Percentiles rank a stretch among this genome's conserved stretches.
These are phyloP conservation scores for Delichon dasypus DNA, from an alignment of 2,797 vertebrate species.

Conservation along the genomic window DNA sequence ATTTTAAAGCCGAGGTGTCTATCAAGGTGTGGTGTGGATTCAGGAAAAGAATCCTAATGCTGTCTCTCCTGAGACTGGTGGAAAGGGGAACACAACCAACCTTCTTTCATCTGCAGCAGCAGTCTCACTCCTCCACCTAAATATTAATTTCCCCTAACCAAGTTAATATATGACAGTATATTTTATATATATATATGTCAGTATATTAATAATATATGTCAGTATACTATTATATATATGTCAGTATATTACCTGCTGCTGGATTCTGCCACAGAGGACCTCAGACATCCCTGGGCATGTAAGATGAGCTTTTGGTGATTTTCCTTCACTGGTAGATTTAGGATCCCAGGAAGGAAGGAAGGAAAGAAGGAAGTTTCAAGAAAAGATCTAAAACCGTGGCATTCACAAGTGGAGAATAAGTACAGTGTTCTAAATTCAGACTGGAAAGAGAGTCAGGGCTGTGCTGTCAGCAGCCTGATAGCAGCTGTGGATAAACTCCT, in stretches of 20 bases:
- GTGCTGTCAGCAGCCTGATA: not conserved
- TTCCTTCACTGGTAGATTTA: not conserved
- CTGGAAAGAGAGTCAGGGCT: not conserved
- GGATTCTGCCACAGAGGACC: not conserved
- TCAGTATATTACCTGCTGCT: not conserved
- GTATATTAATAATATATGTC: not conserved
- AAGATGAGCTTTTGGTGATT: not conserved
- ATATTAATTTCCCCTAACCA: not conserved
- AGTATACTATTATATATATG: not conserved
- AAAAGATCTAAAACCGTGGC: not conserved
- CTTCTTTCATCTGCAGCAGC: not conserved
- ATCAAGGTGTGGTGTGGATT: not conserved
- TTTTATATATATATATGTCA: not conserved
- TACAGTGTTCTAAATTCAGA: not conserved
- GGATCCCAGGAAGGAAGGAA: not conserved
- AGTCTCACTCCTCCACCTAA: not conserved
- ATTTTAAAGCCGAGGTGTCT: not conserved
- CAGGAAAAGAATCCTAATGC: not conserved
- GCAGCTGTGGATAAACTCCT: not conserved
- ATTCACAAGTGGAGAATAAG: not conserved
- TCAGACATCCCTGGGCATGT: not conserved
- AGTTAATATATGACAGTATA: not conserved
- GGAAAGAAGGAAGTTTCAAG: not conserved
- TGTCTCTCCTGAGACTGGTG: not conserved
- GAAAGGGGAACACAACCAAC: not conserved